Conservation (phyloP, 2,888 invertebrate species). For the Girardia tigrina region DNA sequence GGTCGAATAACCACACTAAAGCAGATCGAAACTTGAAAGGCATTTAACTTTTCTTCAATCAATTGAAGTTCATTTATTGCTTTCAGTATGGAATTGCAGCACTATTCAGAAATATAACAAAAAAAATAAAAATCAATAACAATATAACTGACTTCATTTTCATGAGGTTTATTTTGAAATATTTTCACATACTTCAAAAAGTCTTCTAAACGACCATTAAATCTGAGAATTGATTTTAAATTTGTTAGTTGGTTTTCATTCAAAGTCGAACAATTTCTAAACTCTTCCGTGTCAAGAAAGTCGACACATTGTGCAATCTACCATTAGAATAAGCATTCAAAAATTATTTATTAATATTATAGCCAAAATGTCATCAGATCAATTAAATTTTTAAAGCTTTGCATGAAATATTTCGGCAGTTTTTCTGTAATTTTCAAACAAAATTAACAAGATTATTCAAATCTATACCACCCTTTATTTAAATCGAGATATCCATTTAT, state of each 20-base stretch:
- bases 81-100: not conserved
- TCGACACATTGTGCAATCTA: too few species aligned
- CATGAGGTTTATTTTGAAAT: not conserved
- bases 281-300: not conserved
- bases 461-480: too few species aligned
- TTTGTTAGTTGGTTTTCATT: not conserved
- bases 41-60: not conserved
- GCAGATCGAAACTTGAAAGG: not conserved
- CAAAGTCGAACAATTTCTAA: not conserved
- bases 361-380: too few species aligned
- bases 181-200: not conserved
- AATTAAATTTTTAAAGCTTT: too few species aligned
- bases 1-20: not conserved
- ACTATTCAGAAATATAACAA: not conserved
- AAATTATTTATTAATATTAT: too few species aligned
- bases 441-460: too few species aligned
- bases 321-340: too few species aligned
- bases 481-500: too few species aligned
- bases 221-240: not conserved
- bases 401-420: too few species aligned
- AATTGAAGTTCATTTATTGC: not conserved
- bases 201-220: constrained; percentile 6
- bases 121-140: not conserved
- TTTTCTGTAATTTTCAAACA: too few species aligned
- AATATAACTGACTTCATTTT: not conserved